phyloP scores from a whole-genome alignment of 2,888 invertebrate species.

The Thecocarcelia acutangulata region DNA sequence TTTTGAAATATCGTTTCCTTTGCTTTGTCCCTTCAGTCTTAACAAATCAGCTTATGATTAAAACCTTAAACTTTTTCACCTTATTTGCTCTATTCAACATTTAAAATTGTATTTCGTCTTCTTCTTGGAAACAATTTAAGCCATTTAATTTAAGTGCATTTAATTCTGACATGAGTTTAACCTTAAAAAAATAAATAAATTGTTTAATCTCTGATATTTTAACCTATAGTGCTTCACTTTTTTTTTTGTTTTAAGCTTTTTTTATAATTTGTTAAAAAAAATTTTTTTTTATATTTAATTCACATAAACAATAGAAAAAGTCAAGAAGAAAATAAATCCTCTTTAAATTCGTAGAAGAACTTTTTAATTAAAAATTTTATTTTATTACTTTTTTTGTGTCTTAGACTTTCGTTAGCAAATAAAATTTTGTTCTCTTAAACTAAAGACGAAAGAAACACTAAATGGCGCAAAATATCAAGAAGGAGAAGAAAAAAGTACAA shows the following conservation, averaged over 20 bases:
- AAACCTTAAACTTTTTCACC: slow-evolving; percentile 15
- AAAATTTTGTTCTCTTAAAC: slow-evolving; percentile 38
- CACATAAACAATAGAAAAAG: slow-evolving; percentile 30
- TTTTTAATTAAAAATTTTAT: slow-evolving; percentile 66
- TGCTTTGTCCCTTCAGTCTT: background rate
- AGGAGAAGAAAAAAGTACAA: slow-evolving; percentile 54
- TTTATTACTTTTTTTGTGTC: background rate
- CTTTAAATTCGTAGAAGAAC: slow-evolving; percentile 64
- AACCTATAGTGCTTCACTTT: slow-evolving; percentile 57
- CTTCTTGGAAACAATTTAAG: slow-evolving; percentile 12
- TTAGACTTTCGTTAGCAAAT: slow-evolving; percentile 37
- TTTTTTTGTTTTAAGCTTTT: background rate
- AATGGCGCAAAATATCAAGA: slow-evolving; percentile 36
- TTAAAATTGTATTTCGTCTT: background rate
- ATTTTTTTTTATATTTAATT: background rate
- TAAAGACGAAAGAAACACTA: slow-evolving; percentile 26
- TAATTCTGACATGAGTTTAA: slow-evolving; percentile 52
- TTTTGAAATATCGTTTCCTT: background rate
- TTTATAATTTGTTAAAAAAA: slow-evolving; percentile 19
- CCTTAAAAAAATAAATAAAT: slow-evolving; percentile 42
- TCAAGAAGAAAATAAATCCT: slow-evolving; percentile 59
- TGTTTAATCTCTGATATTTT: slow-evolving; percentile 51
- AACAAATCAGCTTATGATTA: slow-evolving; percentile 51
- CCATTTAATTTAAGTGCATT: slow-evolving; percentile 52
- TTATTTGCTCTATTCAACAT: background rate